Conservation (phyloP, 2,113 vertebrate genomes). For the Plecturocebus donacophilus region DNA sequence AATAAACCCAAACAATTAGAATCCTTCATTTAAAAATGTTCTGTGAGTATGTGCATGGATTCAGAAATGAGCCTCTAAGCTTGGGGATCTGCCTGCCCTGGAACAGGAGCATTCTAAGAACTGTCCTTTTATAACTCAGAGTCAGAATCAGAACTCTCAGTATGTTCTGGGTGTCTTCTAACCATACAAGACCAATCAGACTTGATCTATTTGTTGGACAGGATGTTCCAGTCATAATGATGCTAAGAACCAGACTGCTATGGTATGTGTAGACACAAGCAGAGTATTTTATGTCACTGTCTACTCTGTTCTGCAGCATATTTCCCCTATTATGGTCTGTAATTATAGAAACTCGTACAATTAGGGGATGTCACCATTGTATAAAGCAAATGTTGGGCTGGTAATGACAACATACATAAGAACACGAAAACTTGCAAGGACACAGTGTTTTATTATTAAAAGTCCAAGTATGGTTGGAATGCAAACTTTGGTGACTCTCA, state of each 20-base stretch:
- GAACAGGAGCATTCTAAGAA: neutral
- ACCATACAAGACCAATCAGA: neutral
- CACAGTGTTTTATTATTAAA: neutral
- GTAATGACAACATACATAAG: neutral
- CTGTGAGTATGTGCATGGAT: neutral
- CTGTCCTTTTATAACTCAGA: neutral
- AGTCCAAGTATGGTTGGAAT: neutral
- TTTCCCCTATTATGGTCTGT: neutral
- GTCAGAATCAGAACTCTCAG: neutral
- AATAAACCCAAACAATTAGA: neutral
- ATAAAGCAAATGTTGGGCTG: neutral
- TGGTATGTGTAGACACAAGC: rapidly evolving
- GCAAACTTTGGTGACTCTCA: neutral
- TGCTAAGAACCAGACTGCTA: neutral
- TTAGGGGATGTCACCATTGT: neutral
- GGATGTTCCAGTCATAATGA: neutral
- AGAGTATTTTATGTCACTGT: neutral
- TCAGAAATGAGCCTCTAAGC: neutral
- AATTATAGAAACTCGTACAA: neutral
- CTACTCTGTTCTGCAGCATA: neutral
- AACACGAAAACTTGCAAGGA: neutral
- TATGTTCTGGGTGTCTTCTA: neutral
- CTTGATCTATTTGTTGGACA: neutral
- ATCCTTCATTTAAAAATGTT: slow-evolving; percentile 3
- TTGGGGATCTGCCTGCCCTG: neutral